Conservation (phyloP, 2,113 vertebrate genomes). For the Propithecus coquereli region DNA sequence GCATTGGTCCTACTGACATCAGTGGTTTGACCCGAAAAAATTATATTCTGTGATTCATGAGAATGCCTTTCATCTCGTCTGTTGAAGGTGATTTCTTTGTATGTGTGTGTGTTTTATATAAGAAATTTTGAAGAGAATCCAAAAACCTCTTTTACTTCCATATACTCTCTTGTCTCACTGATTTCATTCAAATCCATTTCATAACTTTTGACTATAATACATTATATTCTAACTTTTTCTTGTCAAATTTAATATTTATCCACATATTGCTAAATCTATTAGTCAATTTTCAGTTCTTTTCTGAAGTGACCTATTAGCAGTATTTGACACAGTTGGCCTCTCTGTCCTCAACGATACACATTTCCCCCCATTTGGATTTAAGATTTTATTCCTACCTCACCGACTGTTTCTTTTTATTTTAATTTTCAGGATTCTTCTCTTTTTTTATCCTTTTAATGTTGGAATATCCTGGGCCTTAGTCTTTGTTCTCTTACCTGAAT, state of each 20-base stretch:
- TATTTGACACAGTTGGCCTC: background rate
- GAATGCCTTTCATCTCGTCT: background rate
- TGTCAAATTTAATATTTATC: background rate
- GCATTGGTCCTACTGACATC: background rate
- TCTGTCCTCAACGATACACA: background rate
- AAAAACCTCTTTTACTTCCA: background rate
- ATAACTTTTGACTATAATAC: background rate
- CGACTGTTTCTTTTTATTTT: background rate
- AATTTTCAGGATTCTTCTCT: background rate
- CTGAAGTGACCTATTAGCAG: background rate
- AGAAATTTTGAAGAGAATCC: background rate
- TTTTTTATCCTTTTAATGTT: background rate
- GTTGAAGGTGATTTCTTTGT: background rate
- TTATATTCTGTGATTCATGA: background rate
- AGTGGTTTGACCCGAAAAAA: background rate
- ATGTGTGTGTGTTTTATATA: background rate
- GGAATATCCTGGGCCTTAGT: background rate
- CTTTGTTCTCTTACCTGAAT: background rate
- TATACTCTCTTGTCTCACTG: background rate
- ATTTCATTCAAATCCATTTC: background rate
- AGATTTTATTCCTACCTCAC: background rate
- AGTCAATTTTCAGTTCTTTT: background rate
- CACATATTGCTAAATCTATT: background rate
- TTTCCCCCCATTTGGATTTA: background rate
- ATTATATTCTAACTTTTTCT: background rate